Percentiles rank a stretch among this genome's conserved stretches.
These are phyloP conservation scores for Percina caprodes DNA, from an alignment of 2,113 vertebrate genomes.

Conservation along the genomic window DNA sequence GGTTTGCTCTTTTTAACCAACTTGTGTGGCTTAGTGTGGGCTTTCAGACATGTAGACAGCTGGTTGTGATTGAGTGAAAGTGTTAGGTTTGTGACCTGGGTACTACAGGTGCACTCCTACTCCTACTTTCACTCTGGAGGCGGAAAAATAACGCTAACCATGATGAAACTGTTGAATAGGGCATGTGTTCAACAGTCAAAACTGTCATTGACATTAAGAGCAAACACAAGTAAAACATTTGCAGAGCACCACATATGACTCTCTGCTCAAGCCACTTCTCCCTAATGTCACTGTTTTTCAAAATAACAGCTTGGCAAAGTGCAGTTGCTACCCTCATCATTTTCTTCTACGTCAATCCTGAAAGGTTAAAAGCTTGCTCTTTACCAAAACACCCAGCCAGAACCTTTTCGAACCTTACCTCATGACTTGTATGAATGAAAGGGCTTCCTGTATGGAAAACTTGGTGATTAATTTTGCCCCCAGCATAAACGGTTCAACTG, in stretches of 20 bases:
- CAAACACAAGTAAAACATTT: slow-evolving; percentile 28
- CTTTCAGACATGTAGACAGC: slow-evolving; percentile 62
- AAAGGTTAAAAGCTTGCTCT: slow-evolving; percentile 61
- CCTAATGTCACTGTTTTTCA: slow-evolving; percentile 50
- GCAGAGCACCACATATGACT: slow-evolving; percentile 12
- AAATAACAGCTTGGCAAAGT: slow-evolving; percentile 45
- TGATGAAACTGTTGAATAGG: slow-evolving; percentile 32
- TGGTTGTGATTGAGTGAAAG: slow-evolving; percentile 64
- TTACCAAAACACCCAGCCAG: slow-evolving; percentile 61
- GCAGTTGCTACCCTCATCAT: slow-evolving; percentile 44
- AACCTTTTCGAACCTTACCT: slow-evolving; percentile 63
- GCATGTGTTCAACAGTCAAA: slow-evolving; percentile 41
- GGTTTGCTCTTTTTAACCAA: slow-evolving; percentile 62
- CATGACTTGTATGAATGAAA: slow-evolving; percentile 62
- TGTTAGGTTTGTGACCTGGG: slow-evolving; percentile 25
- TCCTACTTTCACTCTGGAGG: slow-evolving; percentile 15
- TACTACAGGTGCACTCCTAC: slow-evolving; percentile 49
- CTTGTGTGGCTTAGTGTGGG: slow-evolving; percentile 35
- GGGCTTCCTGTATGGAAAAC: slow-evolving; percentile 59
- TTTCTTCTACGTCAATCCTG: slow-evolving; percentile 55
- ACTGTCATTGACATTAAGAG: slow-evolving; percentile 40
- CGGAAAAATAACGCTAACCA: slow-evolving; percentile 19
- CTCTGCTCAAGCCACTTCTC: slow-evolving; percentile 30
- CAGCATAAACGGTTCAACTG: slow-evolving; percentile 43
- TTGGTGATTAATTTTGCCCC: slow-evolving; percentile 60